Evolutionary conservation across 2,888 invertebrate species (phyloP).

Genomic region (Diaperis boleti): DNA sequence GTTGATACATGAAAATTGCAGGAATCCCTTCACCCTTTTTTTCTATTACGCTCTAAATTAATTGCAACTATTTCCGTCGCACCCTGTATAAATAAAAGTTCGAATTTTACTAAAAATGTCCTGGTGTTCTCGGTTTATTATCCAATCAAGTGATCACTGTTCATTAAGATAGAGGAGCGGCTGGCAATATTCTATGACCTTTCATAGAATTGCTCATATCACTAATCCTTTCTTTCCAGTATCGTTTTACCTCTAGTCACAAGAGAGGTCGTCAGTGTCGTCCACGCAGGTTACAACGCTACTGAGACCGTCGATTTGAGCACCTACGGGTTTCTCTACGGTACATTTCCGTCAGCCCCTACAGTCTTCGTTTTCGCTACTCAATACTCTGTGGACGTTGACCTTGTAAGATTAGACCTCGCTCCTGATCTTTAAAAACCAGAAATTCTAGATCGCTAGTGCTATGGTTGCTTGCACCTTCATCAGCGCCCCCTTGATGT

Average conservation of each 20-base stretch:
- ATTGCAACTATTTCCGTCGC: too few relatives aligned
- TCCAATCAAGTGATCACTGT: too few relatives aligned
- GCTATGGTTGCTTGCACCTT: constrained; percentile 96
- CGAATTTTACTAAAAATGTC: too few relatives aligned
- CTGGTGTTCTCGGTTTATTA: too few relatives aligned
- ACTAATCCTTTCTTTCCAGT: constrained; percentile 64
- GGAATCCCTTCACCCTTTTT: too few relatives aligned
- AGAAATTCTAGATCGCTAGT: constrained; percentile 80
- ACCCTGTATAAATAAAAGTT: too few relatives aligned
- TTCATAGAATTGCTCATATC: not conserved
- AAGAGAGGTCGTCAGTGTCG: constrained; percentile 84
- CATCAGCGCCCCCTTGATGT: constrained; percentile 94
- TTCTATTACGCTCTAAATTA: too few relatives aligned
- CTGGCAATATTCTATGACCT: too few relatives aligned
- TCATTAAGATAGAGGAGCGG: too few relatives aligned
- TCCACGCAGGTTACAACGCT: constrained; percentile 76
- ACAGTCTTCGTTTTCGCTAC: constrained; percentile 96
- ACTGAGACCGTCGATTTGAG: constrained; percentile 86
- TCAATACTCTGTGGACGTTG: constrained; percentile 87
- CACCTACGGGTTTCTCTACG: constrained; percentile 95
- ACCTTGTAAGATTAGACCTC: constrained; percentile 74
- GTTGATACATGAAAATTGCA: too few relatives aligned
- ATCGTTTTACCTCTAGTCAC: constrained; percentile 87
- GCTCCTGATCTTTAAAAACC: not conserved
- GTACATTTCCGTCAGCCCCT: constrained; percentile 95